Evolutionary conservation across 53 echinoderm and acorn worm species (phyloP).

Genomic region (Pentamera pediparva): DNA sequence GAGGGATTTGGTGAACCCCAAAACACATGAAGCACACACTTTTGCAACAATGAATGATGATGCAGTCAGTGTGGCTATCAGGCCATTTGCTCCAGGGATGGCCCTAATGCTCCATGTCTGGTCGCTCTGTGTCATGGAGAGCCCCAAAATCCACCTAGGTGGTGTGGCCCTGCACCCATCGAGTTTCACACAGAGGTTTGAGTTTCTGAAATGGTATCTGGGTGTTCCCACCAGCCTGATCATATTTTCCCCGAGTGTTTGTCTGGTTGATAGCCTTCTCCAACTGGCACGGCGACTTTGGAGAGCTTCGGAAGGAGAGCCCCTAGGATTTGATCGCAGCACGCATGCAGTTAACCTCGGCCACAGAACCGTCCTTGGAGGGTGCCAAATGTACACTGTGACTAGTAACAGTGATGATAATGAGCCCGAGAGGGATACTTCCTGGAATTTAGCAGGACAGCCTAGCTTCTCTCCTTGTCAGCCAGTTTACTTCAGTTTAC

Average conservation of each 20-base stretch:
- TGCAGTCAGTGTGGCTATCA: neutral
- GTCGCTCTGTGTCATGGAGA: neutral
- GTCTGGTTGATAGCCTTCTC: conserved; percentile 11
- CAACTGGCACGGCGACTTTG: neutral
- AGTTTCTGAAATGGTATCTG: conserved; percentile 9
- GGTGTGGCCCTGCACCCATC: conserved; percentile 43
- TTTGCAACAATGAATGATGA: conserved; percentile 2
- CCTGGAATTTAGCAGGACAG: neutral
- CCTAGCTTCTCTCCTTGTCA: conserved; percentile 33
- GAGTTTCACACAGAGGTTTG: conserved; percentile 38
- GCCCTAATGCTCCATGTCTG: conserved; percentile 6
- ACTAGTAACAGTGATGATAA: neutral
- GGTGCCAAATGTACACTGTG: neutral
- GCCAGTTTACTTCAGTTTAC: too few relatives aligned
- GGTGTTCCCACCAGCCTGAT: neutral
- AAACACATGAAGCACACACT: conserved; percentile 2
- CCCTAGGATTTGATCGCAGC: neutral
- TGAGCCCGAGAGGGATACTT: neutral
- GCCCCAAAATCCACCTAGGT: conserved; percentile 30
- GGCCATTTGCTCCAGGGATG: conserved; percentile 16
- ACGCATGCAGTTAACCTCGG: neutral
- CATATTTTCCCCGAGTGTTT: neutral
- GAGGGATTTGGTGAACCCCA: conserved; percentile 24
- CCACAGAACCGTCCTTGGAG: neutral
- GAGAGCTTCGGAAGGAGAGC: neutral